Evolutionary conservation across 2,797 vertebrate genomes (phyloP), one percentile per base, ranked within the genome.

Genomic region (Pipistrellus pipistrellus): DNA sequence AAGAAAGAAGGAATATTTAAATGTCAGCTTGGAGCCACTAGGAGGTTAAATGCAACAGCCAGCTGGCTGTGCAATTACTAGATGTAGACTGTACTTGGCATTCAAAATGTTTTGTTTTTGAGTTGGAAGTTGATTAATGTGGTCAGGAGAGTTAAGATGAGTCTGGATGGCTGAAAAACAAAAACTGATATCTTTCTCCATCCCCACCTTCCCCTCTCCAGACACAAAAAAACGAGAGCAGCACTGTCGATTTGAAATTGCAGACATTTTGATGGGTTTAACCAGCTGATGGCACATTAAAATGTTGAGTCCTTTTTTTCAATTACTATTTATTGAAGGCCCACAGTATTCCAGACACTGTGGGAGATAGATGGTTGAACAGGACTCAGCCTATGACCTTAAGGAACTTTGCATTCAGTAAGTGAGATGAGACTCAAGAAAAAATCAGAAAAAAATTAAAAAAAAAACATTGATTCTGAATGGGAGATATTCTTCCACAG

Each of bases 1-100:
- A 95, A 96, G 96, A 89, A 82, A 96, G 96, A 95, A 96, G 94
- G 92, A 94, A 95, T 97, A 90, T 97, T 96, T 97, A 94, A 94
- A 97, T 75, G 85, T 95, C 92, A 96, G 71, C 57, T 96, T 95
- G 95, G 96, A 96, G 82, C 78, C 95, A 94, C 90, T 94, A 84
- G 81, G 81, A 97, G 64, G 62, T 87, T 92, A 97, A 97, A 97
- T 69, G 88, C 83, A 97, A 77, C 85, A 96, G 82, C 84, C 18
- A 59, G 51, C 89, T 97, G 71, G 51, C 89, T 97, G 95, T 95
- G 95, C 96, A 95, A 81, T 97, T 96, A 97, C 68, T 93, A 78
- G 90, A 94, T 46, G 30, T 78, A 66, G 46, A 21, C 59, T 96
- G 75, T 96, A 35, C 80, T 96, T 96, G 38, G 93, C 44, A 86